Evolutionary conservation across 2,113 vertebrate species (phyloP), one percentile per base, ranked within the genome.

Genomic region (Chloropsis cyanopogon): DNA sequence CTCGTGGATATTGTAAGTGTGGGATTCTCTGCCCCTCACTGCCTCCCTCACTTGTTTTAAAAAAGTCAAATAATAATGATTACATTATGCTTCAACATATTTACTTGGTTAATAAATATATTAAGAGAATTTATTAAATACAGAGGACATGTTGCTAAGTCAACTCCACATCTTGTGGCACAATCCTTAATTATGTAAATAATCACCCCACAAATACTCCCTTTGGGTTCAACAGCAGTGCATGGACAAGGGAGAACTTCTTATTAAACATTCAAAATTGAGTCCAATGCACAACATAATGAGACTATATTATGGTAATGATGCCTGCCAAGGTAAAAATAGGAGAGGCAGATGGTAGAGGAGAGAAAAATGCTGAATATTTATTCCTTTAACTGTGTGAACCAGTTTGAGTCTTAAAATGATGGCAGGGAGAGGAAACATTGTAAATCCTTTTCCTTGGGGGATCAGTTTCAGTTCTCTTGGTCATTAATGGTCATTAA

Each of bases 311-410:
- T 93, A 92, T 73, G 68, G 46, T 93, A 92, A 90, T 57, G 25
- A 57, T 50, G 54, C 23, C 49, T 83, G 54, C 42, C 37, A 73
- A 89, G 47, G 53, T 88, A 90, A 95, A 94, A 90, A 91, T 60
- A 87, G 75, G 57, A 72, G 54, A 92, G 29, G 21, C 47, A 64
- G 69, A 71, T 85, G 61, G 84, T 41, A 37, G 69, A 89, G 61
- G 57, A 66, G 89, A 76, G 63, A 80, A 72, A 82, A 93, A 72
- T 69, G 49, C n/a, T 90, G 90, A 89, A 82, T 88, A 90, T 82
- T 94, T 91, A 60, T 91, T 31, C 41, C 39, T 69, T 88, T 84
- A 87, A 46, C 28, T 64, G 13, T 95, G 63, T 64, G 69, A 95
- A 92, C 60, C 23, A 63, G 26, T 59, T n/a, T 66, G 33, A 88